Evolutionary conservation across 2,888 invertebrate species (phyloP), one percentile per base, ranked within the genome.

Genomic region (Erynnis tages): DNA sequence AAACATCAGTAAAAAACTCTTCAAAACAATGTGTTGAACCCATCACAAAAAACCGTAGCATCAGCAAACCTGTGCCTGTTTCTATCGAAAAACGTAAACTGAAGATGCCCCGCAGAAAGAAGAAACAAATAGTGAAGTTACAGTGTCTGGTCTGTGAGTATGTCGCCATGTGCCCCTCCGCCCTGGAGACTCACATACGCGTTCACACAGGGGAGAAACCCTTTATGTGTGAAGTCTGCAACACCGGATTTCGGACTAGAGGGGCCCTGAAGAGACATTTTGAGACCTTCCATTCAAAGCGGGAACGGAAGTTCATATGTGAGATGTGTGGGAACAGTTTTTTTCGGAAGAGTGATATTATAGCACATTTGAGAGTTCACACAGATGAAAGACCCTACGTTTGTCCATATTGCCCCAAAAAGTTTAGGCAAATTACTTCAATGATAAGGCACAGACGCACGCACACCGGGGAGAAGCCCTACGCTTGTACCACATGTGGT

Each of bases 381-480:
- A 85, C 87, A 1, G 79, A 80, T 54, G 87, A 83, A 37, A 73
- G 70, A 44, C 89, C 88, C 0, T 85, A 83, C 50, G 54, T 65
- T 0, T 90, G 90, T 57, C 66, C 76, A 0, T 80, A 66, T 45
- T 90, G 90, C 41, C 60, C 74, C 0, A 79, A 73, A 47, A 61
- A 62, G 4, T 90, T 90, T 52, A 61, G 77, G 4, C 89, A 90
- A 56, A 66, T 82, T 5, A 74, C 87, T 1, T 79, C 90, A 0
- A 65, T 86, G 52, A 83, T 83, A 21, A 73, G 90, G 0, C 90
- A 89, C 50, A 80, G 79, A 41, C 68, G 84, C 4, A 66, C 75
- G 4, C 90, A 90, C 57, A 89, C 89, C 0, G 89, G 89, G 0
- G 88, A 89, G 41, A 80, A 77, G 27, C 89, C 89, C 1, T 87